Evolutionary conservation across 2,888 invertebrate genomes (phyloP).

Genomic region (Adela reaumurella): DNA sequence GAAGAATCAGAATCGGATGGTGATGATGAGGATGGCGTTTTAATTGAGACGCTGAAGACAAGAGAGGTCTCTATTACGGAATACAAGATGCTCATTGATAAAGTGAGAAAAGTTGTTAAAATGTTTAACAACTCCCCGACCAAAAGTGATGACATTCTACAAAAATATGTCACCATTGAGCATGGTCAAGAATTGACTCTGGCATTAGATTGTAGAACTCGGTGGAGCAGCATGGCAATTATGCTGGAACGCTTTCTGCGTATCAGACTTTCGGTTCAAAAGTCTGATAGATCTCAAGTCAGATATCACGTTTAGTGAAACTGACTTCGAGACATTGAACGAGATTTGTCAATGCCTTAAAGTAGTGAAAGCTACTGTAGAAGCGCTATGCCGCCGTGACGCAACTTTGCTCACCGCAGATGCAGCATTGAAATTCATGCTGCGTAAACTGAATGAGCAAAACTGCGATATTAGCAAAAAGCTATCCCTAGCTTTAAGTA

Average conservation of each 20-base stretch:
- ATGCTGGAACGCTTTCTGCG: conserved; percentile 11
- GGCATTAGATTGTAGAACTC: conserved; percentile 11
- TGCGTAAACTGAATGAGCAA: not conserved
- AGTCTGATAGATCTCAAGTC: conserved; percentile 11
- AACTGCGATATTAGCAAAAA: not conserved
- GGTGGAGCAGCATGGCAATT: conserved; percentile 12
- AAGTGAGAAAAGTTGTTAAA: conserved; percentile 8
- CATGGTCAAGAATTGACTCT: conserved; percentile 10
- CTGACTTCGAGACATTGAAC: conserved; percentile 9
- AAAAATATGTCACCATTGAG: conserved; percentile 10
- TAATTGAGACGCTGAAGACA: no score
- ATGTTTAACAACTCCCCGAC: conserved; percentile 7
- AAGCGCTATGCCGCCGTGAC: conserved; percentile 12
- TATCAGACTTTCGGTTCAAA: conserved; percentile 12
- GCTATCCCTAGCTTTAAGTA: not conserved
- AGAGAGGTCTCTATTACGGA: no score
- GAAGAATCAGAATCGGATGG: not conserved
- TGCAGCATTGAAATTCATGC: conserved; percentile 8
- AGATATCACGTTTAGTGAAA: conserved; percentile 5
- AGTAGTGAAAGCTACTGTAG: conserved; percentile 13
- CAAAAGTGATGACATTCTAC: conserved; percentile 10
- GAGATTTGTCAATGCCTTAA: conserved; percentile 7
- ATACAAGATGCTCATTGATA: not conserved
- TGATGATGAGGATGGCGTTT: no score
- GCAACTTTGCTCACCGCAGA: conserved; percentile 11